These are phyloP conservation scores for Cyclophora albipunctata DNA, from an alignment of 2,888 invertebrate genomes.

Conservation along the genomic window DNA sequence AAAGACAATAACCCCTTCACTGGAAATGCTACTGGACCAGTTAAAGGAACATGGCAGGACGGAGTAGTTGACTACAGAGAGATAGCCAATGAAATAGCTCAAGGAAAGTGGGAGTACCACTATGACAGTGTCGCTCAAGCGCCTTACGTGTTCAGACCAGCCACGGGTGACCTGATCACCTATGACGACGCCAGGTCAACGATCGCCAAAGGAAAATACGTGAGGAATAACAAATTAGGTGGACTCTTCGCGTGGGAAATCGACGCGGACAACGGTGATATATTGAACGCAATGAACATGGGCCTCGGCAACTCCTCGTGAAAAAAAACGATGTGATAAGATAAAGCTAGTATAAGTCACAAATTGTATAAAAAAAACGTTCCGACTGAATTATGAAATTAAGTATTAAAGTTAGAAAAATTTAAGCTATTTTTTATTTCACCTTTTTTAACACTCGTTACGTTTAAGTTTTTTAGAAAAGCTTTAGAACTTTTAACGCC, in stretches of 20 bases:
- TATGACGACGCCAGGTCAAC: constrained; percentile 65
- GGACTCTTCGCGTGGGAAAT: constrained; percentile 69
- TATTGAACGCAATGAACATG: constrained; percentile 66
- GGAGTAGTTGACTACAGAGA: constrained; percentile 68
- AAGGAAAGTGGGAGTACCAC: constrained; percentile 62
- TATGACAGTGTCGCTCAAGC: constrained; percentile 65
- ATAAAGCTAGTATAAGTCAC: constrained; percentile 11
- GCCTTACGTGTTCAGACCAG: constrained; percentile 60
- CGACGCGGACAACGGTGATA: constrained; percentile 66
- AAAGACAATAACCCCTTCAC: constrained; percentile 58
- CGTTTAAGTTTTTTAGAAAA: too few relatives aligned
- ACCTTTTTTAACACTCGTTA: too few relatives aligned
- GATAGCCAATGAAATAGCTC: constrained; percentile 57
- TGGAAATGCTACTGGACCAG: constrained; percentile 60
- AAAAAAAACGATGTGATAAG: constrained; percentile 15
- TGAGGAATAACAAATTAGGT: constrained; percentile 62
- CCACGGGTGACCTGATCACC: constrained; percentile 61
- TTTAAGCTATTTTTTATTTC: too few relatives aligned
- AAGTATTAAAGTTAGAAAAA: too few relatives aligned
- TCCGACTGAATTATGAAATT: too few relatives aligned
- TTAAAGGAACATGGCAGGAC: constrained; percentile 68
- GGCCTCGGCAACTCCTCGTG: constrained; percentile 58
- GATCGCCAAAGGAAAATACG: constrained; percentile 67
- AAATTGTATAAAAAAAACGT: constrained; percentile 14
- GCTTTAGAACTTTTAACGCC: too few relatives aligned